phyloP scores from a whole-genome alignment of 2,888 invertebrate species.

The Parascotia fuliginaria region DNA sequence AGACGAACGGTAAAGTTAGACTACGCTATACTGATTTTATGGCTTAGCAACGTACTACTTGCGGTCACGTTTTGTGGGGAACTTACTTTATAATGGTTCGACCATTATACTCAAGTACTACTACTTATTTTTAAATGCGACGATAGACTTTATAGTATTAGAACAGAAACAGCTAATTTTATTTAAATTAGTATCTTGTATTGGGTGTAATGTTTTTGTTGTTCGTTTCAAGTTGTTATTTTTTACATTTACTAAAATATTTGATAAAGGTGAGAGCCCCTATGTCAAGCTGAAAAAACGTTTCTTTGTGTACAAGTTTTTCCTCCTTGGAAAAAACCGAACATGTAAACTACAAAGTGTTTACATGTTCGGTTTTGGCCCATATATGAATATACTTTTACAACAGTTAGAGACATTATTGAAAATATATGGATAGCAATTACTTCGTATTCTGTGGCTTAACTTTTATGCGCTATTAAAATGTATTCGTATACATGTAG shows the following conservation, averaged over 20 bases:
- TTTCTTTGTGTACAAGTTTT: not conserved
- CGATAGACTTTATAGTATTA: conserved; percentile 10
- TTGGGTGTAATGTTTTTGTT: not conserved
- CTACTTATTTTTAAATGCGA: conserved; percentile 13
- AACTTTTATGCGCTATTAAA: no score
- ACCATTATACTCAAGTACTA: conserved; percentile 15
- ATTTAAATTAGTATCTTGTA: not conserved
- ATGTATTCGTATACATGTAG: no score
- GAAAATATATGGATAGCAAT: no score
- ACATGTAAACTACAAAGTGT: not conserved
- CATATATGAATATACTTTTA: not conserved
- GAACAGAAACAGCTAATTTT: not conserved
- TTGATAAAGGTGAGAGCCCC: not conserved
- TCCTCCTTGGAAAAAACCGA: not conserved
- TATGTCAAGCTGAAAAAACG: not conserved
- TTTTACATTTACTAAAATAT: not conserved
- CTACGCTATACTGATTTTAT: conserved; percentile 41
- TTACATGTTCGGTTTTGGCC: not conserved
- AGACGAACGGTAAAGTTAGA: conserved; percentile 47
- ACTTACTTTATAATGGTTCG: conserved; percentile 28
- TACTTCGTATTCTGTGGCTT: no score
- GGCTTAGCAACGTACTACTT: conserved; percentile 32
- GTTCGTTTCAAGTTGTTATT: not conserved
- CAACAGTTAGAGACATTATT: no score
- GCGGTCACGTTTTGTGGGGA: conserved; percentile 30